Base-by-base conservation (phyloP, 2,113 vertebrate genomes). In the Haemorhous mexicanus region DNA sequence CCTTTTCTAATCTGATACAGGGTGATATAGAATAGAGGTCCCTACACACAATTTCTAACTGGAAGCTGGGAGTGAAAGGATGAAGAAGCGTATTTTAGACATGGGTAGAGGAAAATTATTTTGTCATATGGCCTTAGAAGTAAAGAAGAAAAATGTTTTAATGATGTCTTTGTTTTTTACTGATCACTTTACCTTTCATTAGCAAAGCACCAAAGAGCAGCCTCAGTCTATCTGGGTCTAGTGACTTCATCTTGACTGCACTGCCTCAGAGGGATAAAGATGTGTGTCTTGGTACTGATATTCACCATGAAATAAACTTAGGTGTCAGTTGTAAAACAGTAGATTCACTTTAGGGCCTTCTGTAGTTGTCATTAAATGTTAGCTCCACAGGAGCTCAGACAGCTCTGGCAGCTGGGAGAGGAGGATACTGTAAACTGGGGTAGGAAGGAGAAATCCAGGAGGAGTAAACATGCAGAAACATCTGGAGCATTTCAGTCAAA, bases 301-400 rank as follows among this genome's bases (percentile, higher is more conserved):
- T 27, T 84, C 21, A 53, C 56, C 26, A 44, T 63, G 84, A 94
- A 90, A 84, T 74, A 92, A 85, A 85, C 70, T 15, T 33, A 10
- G 22, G n/a, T 84, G 83, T 89, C 77, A 86, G 92, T 15, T 79
- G 79, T 68, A 82, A 85, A 84, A 70, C 70, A 79, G 82, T 85
- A 79, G 89, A 91, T 85, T 85, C 66, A 69, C 82, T 95, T 91
- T 3, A 83, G 67, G 62, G 58, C 62, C 67, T 95, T 95, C 88
- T 96, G 88, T 87, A 79, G 62, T 87, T 87, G 66, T 83, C 61
- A 64, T 82, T 85, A 94, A 72, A 67, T 44, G 62, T 76, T 87
- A 87, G 62, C 53, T 82, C 66, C 64, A 56, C 27, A 39, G 93
- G 56, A 91, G 74, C 47, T 91, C 73, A 68, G 84, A 44, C 35